phyloP scores from a whole-genome alignment of 2,888 invertebrate species.

The Sesia bembeciformis region DNA sequence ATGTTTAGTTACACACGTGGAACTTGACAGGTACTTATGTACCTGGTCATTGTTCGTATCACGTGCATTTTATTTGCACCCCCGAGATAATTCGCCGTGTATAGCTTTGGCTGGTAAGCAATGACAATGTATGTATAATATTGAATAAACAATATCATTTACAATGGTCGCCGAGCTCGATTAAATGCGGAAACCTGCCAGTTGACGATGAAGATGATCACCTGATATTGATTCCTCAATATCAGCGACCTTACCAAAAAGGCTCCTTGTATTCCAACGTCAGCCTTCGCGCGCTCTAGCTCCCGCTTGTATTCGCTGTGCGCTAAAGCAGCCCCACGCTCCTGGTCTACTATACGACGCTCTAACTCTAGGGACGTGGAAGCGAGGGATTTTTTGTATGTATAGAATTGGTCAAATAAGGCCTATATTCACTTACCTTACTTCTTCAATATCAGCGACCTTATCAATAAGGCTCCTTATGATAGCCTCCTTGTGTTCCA shows the following conservation, averaged over 20 bases:
- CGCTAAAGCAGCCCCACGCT: slow-evolving; percentile 43
- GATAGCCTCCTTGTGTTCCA: slow-evolving; percentile 58
- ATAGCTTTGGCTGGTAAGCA: no score
- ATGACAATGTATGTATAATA: no score
- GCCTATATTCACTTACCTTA: slow-evolving; percentile 27
- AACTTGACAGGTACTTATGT: no score
- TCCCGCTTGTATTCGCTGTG: slow-evolving; percentile 50
- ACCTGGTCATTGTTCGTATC: no score
- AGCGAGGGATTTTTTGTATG: slow-evolving; percentile 63
- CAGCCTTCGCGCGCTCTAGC: slow-evolving; percentile 40
- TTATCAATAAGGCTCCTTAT: slow-evolving; percentile 61
- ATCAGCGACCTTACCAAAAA: slow-evolving; percentile 63
- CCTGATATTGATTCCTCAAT: slow-evolving; percentile 53
- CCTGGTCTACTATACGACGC: slow-evolving; percentile 59
- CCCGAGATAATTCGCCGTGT: no score
- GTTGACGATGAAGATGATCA: no score
- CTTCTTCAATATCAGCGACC: slow-evolving; percentile 62
- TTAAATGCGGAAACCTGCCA: no score
- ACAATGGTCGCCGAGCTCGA: no score
- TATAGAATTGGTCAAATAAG: not conserved
- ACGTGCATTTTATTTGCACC: no score
- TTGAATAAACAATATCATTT: no score
- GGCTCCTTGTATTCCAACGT: slow-evolving; percentile 56
- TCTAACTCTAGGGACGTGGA: slow-evolving; percentile 63
- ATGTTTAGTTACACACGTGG: no score